A percentile compares a stretch with the other conserved stretches of the same genome.
These are phyloP conservation scores for Holcopasites calliopsidis DNA, from an alignment of 1,140 invertebrate species.

Conservation along the genomic window DNA sequence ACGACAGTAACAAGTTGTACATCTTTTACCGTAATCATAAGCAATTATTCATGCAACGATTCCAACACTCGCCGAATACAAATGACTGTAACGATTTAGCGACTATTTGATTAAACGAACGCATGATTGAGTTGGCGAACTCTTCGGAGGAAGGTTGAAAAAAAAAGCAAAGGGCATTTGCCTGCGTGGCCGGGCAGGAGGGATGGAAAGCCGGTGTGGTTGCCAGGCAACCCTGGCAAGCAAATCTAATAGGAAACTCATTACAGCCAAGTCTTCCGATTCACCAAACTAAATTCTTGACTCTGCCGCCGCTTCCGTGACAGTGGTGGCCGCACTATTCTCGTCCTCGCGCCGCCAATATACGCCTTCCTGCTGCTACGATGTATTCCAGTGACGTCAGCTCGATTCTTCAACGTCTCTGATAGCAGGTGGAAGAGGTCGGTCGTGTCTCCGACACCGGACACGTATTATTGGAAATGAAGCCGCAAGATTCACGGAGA, in stretches of 20 bases:
- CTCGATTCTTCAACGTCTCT: slow-evolving; percentile 36
- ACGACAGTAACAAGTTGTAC: too few species aligned
- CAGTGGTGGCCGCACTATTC: slow-evolving; percentile 39
- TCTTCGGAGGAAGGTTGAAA: background rate
- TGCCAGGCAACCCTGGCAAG: slow-evolving; percentile 70
- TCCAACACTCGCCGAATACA: background rate
- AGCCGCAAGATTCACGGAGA: slow-evolving; percentile 1
- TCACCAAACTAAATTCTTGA: slow-evolving; percentile 73
- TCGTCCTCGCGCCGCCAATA: slow-evolving; percentile 11
- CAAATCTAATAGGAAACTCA: slow-evolving; percentile 79
- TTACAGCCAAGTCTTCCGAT: slow-evolving; percentile 74
- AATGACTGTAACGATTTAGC: too few species aligned
- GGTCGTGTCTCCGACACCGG: background rate
- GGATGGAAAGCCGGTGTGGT: slow-evolving; percentile 68
- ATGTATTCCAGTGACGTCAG: slow-evolving; percentile 41
- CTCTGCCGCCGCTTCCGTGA: slow-evolving; percentile 48
- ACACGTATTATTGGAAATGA: slow-evolving; percentile 23
- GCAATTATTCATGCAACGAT: background rate
- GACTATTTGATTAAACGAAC: too few species aligned
- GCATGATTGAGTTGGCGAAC: too few species aligned
- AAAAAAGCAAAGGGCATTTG: background rate
- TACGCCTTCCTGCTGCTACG: slow-evolving; percentile 29
- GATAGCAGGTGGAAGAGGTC: background rate
- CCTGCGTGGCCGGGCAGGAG: slow-evolving; percentile 29
- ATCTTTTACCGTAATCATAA: too few species aligned